A percentile compares a stretch with the other conserved stretches of the same genome.
Evolutionary conservation across 2,113 vertebrate genomes (phyloP).

Genomic region (Candoia aspera): DNA sequence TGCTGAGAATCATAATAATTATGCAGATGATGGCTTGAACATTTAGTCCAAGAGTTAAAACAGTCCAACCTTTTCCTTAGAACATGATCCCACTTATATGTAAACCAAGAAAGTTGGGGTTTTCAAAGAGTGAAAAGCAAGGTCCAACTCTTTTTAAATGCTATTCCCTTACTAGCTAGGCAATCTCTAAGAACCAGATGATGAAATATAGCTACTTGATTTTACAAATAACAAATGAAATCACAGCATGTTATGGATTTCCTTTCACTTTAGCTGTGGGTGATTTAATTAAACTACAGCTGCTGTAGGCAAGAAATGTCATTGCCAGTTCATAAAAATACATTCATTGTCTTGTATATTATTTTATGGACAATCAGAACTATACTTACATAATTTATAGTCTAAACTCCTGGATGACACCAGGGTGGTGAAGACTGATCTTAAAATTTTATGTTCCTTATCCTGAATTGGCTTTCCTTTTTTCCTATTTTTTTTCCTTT

Average conservation of each 20-base stretch:
- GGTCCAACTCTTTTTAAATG: not conserved
- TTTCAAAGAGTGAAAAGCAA: not conserved
- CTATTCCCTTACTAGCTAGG: not conserved
- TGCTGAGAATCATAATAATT: not conserved
- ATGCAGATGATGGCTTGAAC: not conserved
- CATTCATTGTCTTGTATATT: not conserved
- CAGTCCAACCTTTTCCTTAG: not conserved
- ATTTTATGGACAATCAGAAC: not conserved
- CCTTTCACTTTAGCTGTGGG: not conserved
- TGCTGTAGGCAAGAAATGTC: not conserved
- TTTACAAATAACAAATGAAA: not conserved
- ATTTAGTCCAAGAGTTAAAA: not conserved
- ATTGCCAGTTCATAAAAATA: not conserved
- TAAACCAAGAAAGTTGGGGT: not conserved
- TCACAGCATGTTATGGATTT: not conserved
- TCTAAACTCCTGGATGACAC: not conserved
- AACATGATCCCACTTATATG: not conserved
- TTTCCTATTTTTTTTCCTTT: not conserved
- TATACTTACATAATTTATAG: not conserved
- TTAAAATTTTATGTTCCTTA: not conserved
- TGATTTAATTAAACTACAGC: not conserved
- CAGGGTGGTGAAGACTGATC: not conserved
- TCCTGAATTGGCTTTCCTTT: not conserved
- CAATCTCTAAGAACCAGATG: not conserved
- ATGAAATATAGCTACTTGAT: not conserved